Conservation (phyloP, 2,888 invertebrate species). For the Drosophila antonietae region DNA sequence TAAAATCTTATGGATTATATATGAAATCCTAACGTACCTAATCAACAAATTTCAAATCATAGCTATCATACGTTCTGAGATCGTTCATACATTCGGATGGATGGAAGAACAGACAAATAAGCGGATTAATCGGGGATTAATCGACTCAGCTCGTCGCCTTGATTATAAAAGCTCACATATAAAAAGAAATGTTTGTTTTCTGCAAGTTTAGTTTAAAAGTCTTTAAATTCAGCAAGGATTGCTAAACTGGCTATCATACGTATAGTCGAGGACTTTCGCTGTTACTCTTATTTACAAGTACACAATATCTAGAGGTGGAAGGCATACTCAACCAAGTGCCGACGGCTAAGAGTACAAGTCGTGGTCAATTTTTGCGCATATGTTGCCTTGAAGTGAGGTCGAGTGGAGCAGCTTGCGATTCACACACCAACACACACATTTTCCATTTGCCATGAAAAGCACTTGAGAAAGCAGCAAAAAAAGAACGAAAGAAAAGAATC, state of each 20-base stretch:
- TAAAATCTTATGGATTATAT: too few species aligned
- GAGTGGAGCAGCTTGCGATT: slow-evolving; percentile 53
- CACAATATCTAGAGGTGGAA: slow-evolving; percentile 15
- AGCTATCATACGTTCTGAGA: too few species aligned
- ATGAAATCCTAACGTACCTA: too few species aligned
- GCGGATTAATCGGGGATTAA: too few species aligned
- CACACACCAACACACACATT: slow-evolving; percentile 48
- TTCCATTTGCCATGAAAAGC: slow-evolving; percentile 62
- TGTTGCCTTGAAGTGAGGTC: slow-evolving; percentile 67
- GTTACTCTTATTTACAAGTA: slow-evolving; percentile 9
- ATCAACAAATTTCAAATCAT: too few species aligned
- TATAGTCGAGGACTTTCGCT: neutral
- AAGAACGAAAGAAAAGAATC: neutral
- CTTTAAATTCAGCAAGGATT: neutral
- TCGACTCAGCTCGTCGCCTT: too few species aligned
- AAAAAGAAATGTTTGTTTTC: neutral
- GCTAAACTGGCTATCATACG: neutral
- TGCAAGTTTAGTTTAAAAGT: neutral
- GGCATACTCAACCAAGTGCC: slow-evolving; percentile 26
- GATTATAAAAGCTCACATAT: too few species aligned
- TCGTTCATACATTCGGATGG: too few species aligned
- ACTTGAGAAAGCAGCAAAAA: slow-evolving; percentile 45
- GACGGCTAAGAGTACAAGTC: slow-evolving; percentile 22
- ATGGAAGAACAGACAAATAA: too few species aligned
- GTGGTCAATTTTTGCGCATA: slow-evolving; percentile 74